Conservation (phyloP, 2,888 invertebrate genomes). For the Nebria salina region DNA sequence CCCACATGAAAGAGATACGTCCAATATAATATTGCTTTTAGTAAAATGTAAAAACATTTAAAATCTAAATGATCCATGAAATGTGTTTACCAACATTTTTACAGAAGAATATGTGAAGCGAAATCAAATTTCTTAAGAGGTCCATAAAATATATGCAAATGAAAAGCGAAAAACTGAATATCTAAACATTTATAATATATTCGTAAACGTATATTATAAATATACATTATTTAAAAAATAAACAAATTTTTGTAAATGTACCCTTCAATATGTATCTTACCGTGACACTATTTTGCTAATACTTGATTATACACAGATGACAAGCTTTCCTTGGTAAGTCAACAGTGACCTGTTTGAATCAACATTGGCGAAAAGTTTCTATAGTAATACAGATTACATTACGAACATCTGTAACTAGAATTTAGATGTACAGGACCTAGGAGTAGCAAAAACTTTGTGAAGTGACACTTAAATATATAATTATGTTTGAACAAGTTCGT, state of each 20-base stretch:
- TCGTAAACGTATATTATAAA: too few species aligned
- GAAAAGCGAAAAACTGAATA: too few species aligned
- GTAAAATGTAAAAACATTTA: background rate
- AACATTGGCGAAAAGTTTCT: background rate
- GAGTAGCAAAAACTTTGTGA: background rate
- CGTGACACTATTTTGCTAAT: background rate
- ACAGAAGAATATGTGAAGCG: too few species aligned
- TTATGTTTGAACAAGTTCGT: background rate
- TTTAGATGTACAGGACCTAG: background rate
- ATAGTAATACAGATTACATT: background rate
- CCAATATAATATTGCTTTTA: too few species aligned
- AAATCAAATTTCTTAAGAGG: too few species aligned
- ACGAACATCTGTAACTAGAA: background rate
- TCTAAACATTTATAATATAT: too few species aligned
- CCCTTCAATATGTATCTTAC: background rate
- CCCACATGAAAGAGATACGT: background rate
- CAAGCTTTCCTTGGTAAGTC: background rate
- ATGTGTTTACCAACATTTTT: background rate
- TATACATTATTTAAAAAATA: too few species aligned
- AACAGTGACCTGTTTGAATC: background rate
- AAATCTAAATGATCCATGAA: conserved; percentile 1
- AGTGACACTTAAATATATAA: background rate
- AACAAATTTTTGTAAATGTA: background rate
- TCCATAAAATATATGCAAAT: too few species aligned
- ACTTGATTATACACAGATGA: background rate